Evolutionary conservation across 2,888 invertebrate species (phyloP), one percentile per base, ranked within the genome.

Genomic region (Microdon myrmicae): DNA sequence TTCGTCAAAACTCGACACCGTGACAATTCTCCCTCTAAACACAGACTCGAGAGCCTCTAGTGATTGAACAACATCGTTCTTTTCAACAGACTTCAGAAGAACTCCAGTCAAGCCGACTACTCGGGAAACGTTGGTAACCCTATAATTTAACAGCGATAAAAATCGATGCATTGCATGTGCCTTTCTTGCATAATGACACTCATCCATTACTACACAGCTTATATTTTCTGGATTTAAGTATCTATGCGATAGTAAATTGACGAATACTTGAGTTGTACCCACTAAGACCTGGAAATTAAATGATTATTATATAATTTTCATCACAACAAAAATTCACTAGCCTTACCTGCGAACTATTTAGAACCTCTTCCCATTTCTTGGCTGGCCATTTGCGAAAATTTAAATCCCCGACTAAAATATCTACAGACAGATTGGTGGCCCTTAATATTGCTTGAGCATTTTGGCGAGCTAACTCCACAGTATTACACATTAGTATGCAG

Each of bases 201-300:
- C 98, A 77, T 99, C 98, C 72, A 98, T 88, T 56, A 99, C 87
- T 6, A 96, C 74, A 19, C 98, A 81, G 77, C 91, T 93, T 8
- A 94, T 82, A 67, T 86, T 82, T 13, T 80, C 79, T 2, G 89
- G 73, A 67, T 75, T 74, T 43, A 90, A 79, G 71, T 82, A 83
- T 1, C 82, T 81, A 69, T 89, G 87, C 2, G 81, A 79, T 0
- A 94, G 68, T 72, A 92, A 82, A 73, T 93, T 87, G 1, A 86
- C 73, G 51, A 95, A 84, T 41, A 96, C 90, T 78, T 95, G 92
- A 8, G 88, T 83, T 0, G 94, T 94, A 85, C 94, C 90, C 4
- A 79, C 75, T 5, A 78, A 48, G 2, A 80, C 73, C 79, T 79
- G 25, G 1, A 51, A n/a, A n/a, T n/a, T n/a, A n/a, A n/a, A n/a